These are phyloP conservation scores for Globodera ellingtonae DNA, from an alignment of 1,140 invertebrate genomes.

Conservation along the genomic window DNA sequence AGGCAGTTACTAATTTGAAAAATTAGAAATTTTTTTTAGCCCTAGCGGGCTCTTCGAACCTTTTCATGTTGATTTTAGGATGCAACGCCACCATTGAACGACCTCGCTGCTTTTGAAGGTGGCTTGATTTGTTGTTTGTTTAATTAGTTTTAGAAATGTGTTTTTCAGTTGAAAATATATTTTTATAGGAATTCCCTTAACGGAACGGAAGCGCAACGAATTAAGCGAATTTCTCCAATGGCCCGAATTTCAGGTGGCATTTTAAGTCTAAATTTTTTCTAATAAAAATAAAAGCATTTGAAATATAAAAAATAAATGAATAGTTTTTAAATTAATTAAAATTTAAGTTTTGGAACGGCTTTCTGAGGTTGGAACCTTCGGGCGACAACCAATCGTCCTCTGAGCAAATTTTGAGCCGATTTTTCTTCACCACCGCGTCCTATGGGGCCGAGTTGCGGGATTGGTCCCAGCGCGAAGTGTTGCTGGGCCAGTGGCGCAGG, in stretches of 20 bases:
- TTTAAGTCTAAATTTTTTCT: background rate
- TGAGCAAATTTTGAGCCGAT: constrained; percentile 34
- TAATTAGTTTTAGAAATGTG: constrained; percentile 28
- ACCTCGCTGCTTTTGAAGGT: constrained; percentile 49
- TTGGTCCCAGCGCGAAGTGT: constrained; percentile 59
- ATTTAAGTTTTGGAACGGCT: constrained; percentile 62
- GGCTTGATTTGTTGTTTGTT: constrained; percentile 10
- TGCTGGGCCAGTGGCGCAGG: constrained; percentile 57
- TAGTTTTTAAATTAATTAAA: constrained; percentile 17
- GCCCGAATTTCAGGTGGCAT: constrained; percentile 56
- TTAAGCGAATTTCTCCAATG: constrained; percentile 57
- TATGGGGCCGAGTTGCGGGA: constrained; percentile 57
- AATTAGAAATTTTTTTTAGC: background rate
- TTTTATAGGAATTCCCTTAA: constrained; percentile 23
- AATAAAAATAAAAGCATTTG: background rate
- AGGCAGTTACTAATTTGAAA: constrained; percentile 17
- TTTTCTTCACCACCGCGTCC: constrained; percentile 63
- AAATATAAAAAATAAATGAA: background rate
- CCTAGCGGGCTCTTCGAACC: too few relatives aligned
- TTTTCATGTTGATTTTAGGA: constrained; percentile 25
- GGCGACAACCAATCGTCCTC: background rate
- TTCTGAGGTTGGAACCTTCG: constrained; percentile 37
- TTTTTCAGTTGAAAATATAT: background rate
- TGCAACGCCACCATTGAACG: constrained; percentile 39
- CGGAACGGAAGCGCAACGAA: constrained; percentile 51